Base-by-base conservation (phyloP, 2,888 invertebrate species). In the Drosophila maculinotata region DNA sequence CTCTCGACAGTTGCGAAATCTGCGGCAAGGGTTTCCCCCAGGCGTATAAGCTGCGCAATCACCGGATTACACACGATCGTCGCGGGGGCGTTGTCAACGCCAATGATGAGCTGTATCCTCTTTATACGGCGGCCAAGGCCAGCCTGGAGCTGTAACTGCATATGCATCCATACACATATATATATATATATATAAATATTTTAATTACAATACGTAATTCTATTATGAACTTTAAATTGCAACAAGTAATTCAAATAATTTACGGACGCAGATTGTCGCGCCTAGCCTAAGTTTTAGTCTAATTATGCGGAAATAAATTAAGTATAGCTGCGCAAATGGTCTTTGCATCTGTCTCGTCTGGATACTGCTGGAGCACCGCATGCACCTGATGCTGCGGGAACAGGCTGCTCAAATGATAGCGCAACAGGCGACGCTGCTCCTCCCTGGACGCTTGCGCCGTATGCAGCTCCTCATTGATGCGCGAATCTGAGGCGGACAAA, bases 331-430 rank as follows among this genome's bases (percentile, higher is more conserved):
- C 96, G 92, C 98, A 98, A 90, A 98, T 96, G 80, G 94, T 95
- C 91, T 97, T 96, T 8, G 98, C 95, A 91, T 97, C 96, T 20
- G 95, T 96, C 90, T 97, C 97, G 45, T 97, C 96, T 0, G 98
- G 98, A 92, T 96, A 95, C 73, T 95, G 92, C 68, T 95, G 94
- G 96, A 99, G 97, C 0, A 96, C 98, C 49, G 95, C 94, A 49
- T 94, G 94, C n/a, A 98, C 98, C 88, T 97, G 96, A 73, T 96
- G 95, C 87, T 97, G 96, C 0, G 97, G 97, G 92, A 99, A 99
- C 59, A 98, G 95, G 52, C 96, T 96, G n/a, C 96, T 95, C 69
- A 99, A 92, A 91, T 98, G 97, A 91, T 95, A 97, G 90, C 96
- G 97, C 88, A 98, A 92, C 76, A 95, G 94, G 25, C 95, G 93